Base-by-base conservation (phyloP, 2,113 vertebrate species). In the Atlantisia rogersi region DNA sequence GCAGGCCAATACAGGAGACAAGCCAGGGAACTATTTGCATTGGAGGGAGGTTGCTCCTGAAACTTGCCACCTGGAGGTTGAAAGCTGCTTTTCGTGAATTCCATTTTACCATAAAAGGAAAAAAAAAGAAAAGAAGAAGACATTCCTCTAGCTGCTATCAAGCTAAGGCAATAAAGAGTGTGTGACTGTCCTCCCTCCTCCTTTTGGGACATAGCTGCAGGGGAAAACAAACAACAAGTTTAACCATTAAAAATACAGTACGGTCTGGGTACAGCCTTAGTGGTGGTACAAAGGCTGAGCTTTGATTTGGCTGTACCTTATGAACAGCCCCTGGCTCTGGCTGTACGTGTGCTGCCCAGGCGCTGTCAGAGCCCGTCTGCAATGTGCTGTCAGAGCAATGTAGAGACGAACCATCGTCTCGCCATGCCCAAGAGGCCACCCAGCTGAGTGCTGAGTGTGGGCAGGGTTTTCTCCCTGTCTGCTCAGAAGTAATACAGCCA, bases 381-480 rank as follows among this genome's bases (percentile, higher is more conserved):
- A 1, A 17, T 1, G 22, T 20, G 60, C 88, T 28, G 4, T 1
- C 55, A 39, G 39, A 19, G 32, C 29, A 3, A n/a, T 0, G 14
- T 18, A 32, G 70, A 12, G 58, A 40, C 28, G 71, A 88, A 39
- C 78, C 85, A 73, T 37, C 59, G 12, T 32, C 32, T n/a, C 14
- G 2, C 77, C 1, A 0, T 28, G 86, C 14, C 48, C 65, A 1
- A 50, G 53, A 88, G 55, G 13, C 75, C 71, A 21, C 24, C 14
- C 59, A 55, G 59, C 15, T 0, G 0, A 69, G 18, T 0, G 31
- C 15, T 0, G 0, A 69, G 18, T 0, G 31, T 0, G 0, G 21
- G 50, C 35, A 44, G 42, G 44, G 25, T 16, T 44, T 46, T 71
- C 70, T 22, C 16, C 39, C 76, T 44, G 21, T n/a, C 60, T 0